phyloP scores from a whole-genome alignment of 2,888 invertebrate species.

The Nephrotoma guestfalica region DNA sequence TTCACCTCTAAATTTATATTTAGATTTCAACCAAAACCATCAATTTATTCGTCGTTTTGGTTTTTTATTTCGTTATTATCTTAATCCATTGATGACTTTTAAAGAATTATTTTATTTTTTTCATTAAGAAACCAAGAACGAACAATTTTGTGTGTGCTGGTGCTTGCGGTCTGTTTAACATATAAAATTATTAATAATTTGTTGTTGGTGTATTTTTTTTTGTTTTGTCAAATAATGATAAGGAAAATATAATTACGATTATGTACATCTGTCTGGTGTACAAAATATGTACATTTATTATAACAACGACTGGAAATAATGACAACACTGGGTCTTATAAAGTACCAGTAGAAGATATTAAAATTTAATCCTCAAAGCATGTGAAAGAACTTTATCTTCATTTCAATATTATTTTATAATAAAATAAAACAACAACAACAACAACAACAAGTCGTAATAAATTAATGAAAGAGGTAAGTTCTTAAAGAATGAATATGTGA shows the following conservation, averaged over 20 bases:
- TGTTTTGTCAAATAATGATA: neutral
- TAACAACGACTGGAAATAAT: neutral
- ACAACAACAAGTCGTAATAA: neutral
- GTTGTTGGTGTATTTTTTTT: neutral
- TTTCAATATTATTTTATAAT: neutral
- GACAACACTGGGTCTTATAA: neutral
- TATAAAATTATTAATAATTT: neutral
- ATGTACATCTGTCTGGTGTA: neutral
- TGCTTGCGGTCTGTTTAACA: neutral
- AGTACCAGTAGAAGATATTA: neutral
- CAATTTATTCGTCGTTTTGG: neutral
- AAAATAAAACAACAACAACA: neutral
- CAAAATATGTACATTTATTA: neutral
- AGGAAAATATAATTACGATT: neutral
- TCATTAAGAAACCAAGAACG: neutral
- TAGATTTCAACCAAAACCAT: neutral
- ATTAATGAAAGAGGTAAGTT: neutral
- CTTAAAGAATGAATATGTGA: neutral
- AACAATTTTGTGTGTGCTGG: neutral
- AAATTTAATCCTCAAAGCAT: neutral
- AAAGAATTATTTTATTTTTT: neutral
- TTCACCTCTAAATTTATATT: neutral
- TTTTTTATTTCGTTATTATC: neutral
- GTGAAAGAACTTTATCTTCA: neutral
- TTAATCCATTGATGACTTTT: neutral